Percentiles rank a stretch among this genome's conserved stretches.
Evolutionary conservation across 2,113 vertebrate species (phyloP).

Genomic region (Clarias macrocephalus): DNA sequence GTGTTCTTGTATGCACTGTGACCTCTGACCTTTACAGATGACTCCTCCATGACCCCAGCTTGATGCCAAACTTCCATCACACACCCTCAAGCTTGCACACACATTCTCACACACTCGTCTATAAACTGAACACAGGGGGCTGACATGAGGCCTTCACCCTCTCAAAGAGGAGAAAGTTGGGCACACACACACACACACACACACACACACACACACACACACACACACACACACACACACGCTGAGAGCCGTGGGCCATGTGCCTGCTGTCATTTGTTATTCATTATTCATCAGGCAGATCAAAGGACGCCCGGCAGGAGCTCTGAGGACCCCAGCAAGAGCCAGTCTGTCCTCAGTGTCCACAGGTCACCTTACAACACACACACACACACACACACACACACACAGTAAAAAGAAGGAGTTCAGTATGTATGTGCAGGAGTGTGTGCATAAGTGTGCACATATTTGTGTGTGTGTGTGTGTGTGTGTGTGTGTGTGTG

Average conservation of each 20-base stretch:
- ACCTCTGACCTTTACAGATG: constrained; percentile 59
- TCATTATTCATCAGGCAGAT: constrained; percentile 81
- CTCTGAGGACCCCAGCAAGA: constrained; percentile 79
- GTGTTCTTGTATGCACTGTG: constrained; percentile 51
- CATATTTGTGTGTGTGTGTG: constrained; percentile 2
- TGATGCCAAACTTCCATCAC: constrained; percentile 68
- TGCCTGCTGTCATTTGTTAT: constrained; percentile 71
- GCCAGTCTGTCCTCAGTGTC: constrained; percentile 80
- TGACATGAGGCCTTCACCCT: constrained; percentile 37
- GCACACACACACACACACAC: constrained; percentile 53
- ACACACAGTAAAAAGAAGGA: constrained; percentile 5
- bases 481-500: constrained; percentile 3
- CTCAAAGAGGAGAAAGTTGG: constrained; percentile 60
- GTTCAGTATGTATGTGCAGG: constrained; percentile 34
- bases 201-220: constrained; percentile 62
- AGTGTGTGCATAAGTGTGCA: constrained; percentile 22
- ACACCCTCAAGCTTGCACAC: constrained; percentile 66
- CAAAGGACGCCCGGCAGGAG: constrained; percentile 75
- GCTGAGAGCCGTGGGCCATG: constrained; percentile 57
- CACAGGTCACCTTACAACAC: constrained; percentile 76
- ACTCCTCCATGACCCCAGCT: constrained; percentile 66
- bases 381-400: constrained; percentile 60
- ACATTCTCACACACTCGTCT: constrained; percentile 33
- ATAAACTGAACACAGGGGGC: constrained; percentile 40
- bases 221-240: constrained; percentile 59